Evolutionary conservation across 2,797 vertebrate species (phyloP), one percentile per base, ranked within the genome.

Genomic region (Gymnoscopelus braueri): DNA sequence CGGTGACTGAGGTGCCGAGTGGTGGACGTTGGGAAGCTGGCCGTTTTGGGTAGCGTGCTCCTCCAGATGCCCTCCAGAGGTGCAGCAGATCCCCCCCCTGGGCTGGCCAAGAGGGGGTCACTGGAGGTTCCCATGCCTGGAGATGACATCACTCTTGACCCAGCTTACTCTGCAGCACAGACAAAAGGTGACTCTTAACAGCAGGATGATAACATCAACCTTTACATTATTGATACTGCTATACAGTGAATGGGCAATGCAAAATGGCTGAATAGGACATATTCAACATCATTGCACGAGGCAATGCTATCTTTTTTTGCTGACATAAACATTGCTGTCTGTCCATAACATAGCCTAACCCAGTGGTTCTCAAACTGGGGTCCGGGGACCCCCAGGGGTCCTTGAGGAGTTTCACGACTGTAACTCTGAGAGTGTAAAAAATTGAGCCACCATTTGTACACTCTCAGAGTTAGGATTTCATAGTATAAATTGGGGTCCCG

Each of bases 1-100:
- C 98, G 89, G 84, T 99, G 97, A 71, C 98, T 99, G 86, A 99
- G 95, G 84, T 96, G 98, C 49, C 92, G 91, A 0, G 95, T 95
- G 81, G 95, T 94, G 0, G 94, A 95, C 0, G 92, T 92, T 0
- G 95, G 83, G 82, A 94, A 98, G 79, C 94, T 94, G 8, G 94
- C 91, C 2, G 94, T 87, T 75, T 96, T 95, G 77, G 94, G 90
- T n/a, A 95, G 83, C 2, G 91, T 90, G 61, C 87, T 90, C 77
- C 93, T 92, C 93, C 93, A 95, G 44, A 87, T 52, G 50, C 86
- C 89, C 54, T 93, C 93, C 76, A 91, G 93, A 80, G 87, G 76
- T 26, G 84, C 66, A 69, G 87, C 75, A 56, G 80, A 89, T 75
- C 91, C 91, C 84, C 90, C 91, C 52, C 89, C 90, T 9, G 94